Evolutionary conservation across 1,140 invertebrate species (phyloP), one percentile per base, ranked within the genome.

Genomic region (Ceratosolen fusciceps): DNA sequence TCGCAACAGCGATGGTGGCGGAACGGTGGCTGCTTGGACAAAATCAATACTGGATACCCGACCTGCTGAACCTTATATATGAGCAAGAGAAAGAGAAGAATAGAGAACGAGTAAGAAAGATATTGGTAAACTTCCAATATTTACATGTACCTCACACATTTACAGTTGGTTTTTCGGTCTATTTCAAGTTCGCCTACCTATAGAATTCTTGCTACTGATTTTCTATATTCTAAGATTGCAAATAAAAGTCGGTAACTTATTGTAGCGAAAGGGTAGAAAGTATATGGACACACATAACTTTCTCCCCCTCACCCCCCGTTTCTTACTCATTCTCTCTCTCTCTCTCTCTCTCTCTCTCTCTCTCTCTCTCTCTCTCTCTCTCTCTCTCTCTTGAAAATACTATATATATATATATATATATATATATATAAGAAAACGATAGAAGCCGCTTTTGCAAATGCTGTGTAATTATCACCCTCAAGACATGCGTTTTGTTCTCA

Each of bases 381-480:
- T n/a, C n/a, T n/a, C n/a, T n/a, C n/a, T n/a, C n/a, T n/a, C n/a
- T n/a, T n/a, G n/a, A n/a, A n/a, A n/a, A n/a, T n/a, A n/a, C n/a
- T n/a, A n/a, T n/a, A n/a, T n/a, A n/a, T n/a, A n/a, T n/a, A n/a
- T n/a, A n/a, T n/a, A n/a, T n/a, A n/a, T n/a, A n/a, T n/a, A n/a
- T n/a, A n/a, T n/a, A n/a, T n/a, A n/a, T 3, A 60, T n/a, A 60
- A 29, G 34, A 34, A 43, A 43, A 8, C n/a, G 31, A 24, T 34
- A 19, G 85, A 82, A 76, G 87, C 82, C 84, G 85, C 82, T 85
- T 87, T 87, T 90, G 88, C 90, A 90, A 89, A 90, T 90, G 88
- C 90, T 88, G 88, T 88, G 88, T 89, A 90, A 90, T 90, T 90
- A 90, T 88, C 89, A 90, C 89, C 88, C 89, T 90, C 70, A 72